Conservation (phyloP, 2,888 invertebrate species). For the Anarsia innoxiella region DNA sequence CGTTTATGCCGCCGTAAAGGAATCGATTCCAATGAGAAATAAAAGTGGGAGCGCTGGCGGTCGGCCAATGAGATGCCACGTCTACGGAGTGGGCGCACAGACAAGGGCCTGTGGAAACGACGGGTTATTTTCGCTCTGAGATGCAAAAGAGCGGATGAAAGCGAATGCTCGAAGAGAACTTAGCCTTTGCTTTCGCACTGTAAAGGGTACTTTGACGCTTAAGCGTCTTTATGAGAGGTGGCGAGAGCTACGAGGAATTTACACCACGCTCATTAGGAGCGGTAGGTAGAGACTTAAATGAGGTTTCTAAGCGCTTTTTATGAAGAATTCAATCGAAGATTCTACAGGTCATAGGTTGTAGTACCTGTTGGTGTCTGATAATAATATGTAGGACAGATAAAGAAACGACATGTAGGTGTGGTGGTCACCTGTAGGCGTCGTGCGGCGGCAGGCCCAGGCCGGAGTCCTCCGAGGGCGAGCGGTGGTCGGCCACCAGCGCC, state of each 20-base stretch:
- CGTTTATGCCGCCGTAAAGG: slow-evolving; percentile 60
- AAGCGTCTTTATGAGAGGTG: slow-evolving; percentile 46
- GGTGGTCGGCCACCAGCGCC: slow-evolving; percentile 80
- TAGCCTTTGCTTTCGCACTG: slow-evolving; percentile 52
- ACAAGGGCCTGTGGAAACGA: slow-evolving; percentile 45
- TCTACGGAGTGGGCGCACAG: slow-evolving; percentile 35
- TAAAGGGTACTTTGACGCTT: slow-evolving; percentile 48
- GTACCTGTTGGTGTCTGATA: neutral
- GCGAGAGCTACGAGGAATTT: slow-evolving; percentile 38
- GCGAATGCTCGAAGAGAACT: slow-evolving; percentile 52
- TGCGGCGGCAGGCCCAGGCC: slow-evolving; percentile 91
- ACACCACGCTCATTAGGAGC: slow-evolving; percentile 43
- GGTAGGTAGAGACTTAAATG: too few species aligned
- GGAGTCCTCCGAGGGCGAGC: slow-evolving; percentile 95
- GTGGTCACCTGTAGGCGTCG: slow-evolving; percentile 80
- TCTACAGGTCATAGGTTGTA: too few species aligned
- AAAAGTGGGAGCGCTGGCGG: slow-evolving; percentile 59
- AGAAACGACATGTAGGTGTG: slow-evolving; percentile 19
- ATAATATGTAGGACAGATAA: neutral
- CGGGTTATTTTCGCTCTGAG: slow-evolving; percentile 47
- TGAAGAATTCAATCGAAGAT: too few species aligned
- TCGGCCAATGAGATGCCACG: slow-evolving; percentile 54
- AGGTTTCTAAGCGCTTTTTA: too few species aligned
- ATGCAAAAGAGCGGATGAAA: slow-evolving; percentile 58
- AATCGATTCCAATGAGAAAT: slow-evolving; percentile 60